These are phyloP conservation scores for Pica pica DNA, from an alignment of 2,113 vertebrate species.

Conservation along the genomic window DNA sequence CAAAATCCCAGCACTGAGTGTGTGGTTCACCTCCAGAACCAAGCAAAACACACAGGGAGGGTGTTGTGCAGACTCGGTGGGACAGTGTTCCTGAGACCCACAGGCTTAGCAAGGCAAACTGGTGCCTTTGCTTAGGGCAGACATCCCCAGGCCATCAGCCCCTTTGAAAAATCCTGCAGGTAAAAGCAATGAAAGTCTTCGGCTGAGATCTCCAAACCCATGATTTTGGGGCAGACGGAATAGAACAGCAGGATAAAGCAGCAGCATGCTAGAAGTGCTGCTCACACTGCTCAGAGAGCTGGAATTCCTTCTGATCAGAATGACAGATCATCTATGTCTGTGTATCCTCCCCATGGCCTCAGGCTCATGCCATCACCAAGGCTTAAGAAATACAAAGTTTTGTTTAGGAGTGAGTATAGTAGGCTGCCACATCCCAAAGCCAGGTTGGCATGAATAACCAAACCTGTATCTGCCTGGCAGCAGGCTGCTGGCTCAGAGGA, in stretches of 20 bases:
- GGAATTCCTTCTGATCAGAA: neutral
- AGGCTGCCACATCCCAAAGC: neutral
- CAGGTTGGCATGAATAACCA: neutral
- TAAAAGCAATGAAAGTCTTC: neutral
- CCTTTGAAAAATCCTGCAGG: neutral
- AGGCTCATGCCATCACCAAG: neutral
- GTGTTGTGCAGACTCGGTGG: neutral
- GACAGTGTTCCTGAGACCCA: neutral
- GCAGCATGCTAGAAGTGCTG: neutral
- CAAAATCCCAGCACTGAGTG: neutral
- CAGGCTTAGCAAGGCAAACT: neutral
- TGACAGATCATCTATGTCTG: neutral
- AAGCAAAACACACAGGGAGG: neutral
- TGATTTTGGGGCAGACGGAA: neutral
- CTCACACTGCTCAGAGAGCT: neutral
- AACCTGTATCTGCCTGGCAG: neutral
- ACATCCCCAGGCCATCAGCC: neutral
- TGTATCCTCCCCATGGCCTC: rapidly evolving
- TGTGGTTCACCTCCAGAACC: neutral
- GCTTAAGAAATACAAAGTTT: neutral
- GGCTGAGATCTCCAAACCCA: neutral
- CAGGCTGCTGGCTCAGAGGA: neutral
- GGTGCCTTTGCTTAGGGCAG: neutral
- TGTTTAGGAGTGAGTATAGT: neutral
- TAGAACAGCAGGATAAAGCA: neutral